Percentiles rank a stretch among this genome's conserved stretches.
These are phyloP conservation scores for Hypomecis atomaria DNA, from an alignment of 2,888 invertebrate genomes.

Conservation along the genomic window DNA sequence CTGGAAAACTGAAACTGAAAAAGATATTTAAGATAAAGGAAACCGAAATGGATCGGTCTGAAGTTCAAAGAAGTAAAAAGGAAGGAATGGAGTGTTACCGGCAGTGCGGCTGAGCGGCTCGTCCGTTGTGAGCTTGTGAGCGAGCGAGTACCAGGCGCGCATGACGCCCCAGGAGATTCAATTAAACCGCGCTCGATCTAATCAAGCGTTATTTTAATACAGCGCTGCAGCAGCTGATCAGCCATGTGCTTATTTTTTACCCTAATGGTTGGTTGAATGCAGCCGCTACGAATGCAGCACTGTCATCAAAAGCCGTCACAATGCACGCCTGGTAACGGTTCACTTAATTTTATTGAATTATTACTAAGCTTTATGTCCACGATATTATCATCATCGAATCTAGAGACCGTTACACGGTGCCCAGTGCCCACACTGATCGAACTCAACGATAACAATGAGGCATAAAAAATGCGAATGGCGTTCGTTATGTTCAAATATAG, in stretches of 20 bases:
- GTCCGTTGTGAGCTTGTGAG: conserved; percentile 51
- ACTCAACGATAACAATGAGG: conserved; percentile 45
- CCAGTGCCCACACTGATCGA: conserved; percentile 43
- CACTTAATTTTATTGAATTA: conserved; percentile 57
- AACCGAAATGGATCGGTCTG: conserved; percentile 66
- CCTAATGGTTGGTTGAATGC: conserved; percentile 34
- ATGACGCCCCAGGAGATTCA: conserved; percentile 69
- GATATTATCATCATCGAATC: conserved; percentile 58
- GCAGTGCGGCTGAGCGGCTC: conserved; percentile 50
- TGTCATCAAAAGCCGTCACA: conserved; percentile 37
- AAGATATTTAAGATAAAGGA: conserved; percentile 67
- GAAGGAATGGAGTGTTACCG: conserved; percentile 46
- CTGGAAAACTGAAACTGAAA: conserved; percentile 68
- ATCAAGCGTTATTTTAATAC: conserved; percentile 80
- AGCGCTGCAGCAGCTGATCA: conserved; percentile 59
- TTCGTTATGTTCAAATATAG: conserved; percentile 44
- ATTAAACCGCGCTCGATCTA: conserved; percentile 74
- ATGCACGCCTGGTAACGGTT: conserved; percentile 58
- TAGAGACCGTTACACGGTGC: conserved; percentile 53
- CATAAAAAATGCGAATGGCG: conserved; percentile 44
- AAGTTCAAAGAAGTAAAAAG: conserved; percentile 63
- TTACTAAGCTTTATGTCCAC: conserved; percentile 43
- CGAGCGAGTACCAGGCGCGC: conserved; percentile 67
- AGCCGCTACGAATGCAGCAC: conserved; percentile 2
- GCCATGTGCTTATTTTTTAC: conserved; percentile 21